Conservation (phyloP, 2,888 invertebrate genomes). For the Pterostichus niger region DNA sequence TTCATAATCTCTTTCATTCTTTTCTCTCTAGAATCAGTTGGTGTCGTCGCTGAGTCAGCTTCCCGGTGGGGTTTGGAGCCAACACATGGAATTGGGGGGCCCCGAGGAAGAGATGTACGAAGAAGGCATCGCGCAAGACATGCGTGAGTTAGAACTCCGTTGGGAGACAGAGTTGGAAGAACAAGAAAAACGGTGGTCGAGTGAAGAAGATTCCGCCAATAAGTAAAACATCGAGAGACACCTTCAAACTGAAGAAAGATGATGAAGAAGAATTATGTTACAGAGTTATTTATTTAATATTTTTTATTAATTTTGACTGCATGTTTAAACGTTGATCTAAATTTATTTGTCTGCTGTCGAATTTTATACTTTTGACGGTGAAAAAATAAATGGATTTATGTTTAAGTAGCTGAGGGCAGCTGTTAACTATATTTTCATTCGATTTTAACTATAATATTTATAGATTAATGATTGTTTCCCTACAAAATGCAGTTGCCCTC, state of each 20-base stretch:
- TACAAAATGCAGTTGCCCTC: too few species aligned
- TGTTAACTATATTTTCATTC: too few species aligned
- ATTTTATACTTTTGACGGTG: too few species aligned
- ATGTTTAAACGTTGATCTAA: too few species aligned
- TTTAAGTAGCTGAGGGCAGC: too few species aligned
- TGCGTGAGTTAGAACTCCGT: slow-evolving; percentile 82
- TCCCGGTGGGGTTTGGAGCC: slow-evolving; percentile 70
- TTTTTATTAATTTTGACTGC: background rate
- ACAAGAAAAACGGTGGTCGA: slow-evolving; percentile 82
- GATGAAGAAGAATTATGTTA: background rate
- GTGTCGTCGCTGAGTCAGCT: slow-evolving; percentile 74
- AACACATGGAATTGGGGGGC: slow-evolving; percentile 71
- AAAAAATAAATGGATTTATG: too few species aligned
- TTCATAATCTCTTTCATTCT: too few species aligned
- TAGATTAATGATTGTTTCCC: too few species aligned
- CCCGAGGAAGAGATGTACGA: slow-evolving; percentile 81
- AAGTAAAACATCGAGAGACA: slow-evolving; percentile 70
- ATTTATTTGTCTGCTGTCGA: too few species aligned
- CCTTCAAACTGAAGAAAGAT: slow-evolving; percentile 63
- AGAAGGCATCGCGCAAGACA: slow-evolving; percentile 84
- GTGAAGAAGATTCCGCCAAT: slow-evolving; percentile 78
- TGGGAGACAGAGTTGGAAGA: slow-evolving; percentile 85
- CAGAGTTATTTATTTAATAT: background rate
- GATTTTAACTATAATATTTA: too few species aligned
- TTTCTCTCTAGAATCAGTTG: slow-evolving; percentile 75